Conservation (phyloP, 1,140 invertebrate genomes). For the Apis laboriosa region DNA sequence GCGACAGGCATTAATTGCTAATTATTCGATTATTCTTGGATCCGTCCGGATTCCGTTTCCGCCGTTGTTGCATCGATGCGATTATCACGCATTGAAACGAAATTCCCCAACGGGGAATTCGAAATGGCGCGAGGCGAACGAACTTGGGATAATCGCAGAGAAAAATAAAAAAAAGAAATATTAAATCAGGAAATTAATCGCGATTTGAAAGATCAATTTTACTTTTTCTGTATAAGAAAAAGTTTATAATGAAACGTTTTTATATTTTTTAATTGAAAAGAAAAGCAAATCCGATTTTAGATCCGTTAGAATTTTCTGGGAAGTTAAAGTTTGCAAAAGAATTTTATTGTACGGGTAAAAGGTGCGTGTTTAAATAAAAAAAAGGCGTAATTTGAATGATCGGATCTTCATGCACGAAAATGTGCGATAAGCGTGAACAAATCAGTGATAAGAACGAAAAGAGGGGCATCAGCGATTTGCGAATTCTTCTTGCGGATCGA, state of each 20-base stretch:
- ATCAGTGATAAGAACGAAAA: neutral
- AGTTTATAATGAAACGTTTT: too few species aligned
- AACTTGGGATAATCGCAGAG: neutral
- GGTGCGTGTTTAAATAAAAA: neutral
- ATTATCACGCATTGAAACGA: neutral
- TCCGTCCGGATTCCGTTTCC: too few species aligned
- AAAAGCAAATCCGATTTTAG: too few species aligned
- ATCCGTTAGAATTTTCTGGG: too few species aligned
- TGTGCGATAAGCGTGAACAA: neutral
- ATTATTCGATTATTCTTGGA: neutral
- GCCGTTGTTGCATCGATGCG: too few species aligned
- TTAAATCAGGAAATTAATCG: too few species aligned
- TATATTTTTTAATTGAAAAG: too few species aligned
- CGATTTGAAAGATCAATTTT: too few species aligned
- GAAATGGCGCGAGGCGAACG: neutral
- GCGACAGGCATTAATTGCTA: slow-evolving; percentile 22
- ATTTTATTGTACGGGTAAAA: neutral
- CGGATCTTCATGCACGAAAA: neutral
- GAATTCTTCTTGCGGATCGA: slow-evolving; percentile 6
- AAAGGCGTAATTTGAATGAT: neutral
- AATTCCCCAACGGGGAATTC: neutral
- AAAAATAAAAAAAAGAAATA: too few species aligned
- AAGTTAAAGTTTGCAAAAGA: too few species aligned
- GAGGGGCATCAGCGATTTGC: neutral
- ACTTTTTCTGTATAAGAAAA: too few species aligned